Percentiles rank a stretch among this genome's conserved stretches.
Conservation (phyloP, 2,797 vertebrate genomes). For the Chiroxiphia lanceolata region DNA sequence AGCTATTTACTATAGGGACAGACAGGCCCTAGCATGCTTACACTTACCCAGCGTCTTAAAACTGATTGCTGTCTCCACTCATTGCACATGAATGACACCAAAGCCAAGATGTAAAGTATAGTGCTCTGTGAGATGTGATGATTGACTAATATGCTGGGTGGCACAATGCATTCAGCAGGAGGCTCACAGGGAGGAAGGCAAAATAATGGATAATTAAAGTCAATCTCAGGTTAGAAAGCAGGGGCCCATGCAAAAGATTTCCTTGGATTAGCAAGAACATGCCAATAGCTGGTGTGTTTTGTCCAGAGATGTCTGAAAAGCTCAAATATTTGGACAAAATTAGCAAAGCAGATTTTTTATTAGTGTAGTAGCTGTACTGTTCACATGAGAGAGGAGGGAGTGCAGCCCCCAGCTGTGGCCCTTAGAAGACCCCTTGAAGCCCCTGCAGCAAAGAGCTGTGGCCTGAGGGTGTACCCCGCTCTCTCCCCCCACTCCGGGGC, state of each 20-base stretch:
- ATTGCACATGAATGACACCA: not conserved
- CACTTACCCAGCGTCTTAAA: not conserved
- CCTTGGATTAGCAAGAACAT: not conserved
- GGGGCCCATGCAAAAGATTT: not conserved
- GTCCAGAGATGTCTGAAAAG: not conserved
- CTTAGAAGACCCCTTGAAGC: not conserved
- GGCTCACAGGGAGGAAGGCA: not conserved
- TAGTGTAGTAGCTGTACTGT: rapidly evolving
- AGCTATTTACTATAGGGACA: not conserved
- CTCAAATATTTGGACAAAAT: not conserved
- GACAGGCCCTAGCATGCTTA: constrained; percentile 16
- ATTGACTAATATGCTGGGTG: constrained; percentile 35
- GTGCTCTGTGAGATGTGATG: not conserved
- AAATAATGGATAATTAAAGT: constrained; percentile 45
- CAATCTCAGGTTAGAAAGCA: constrained; percentile 43
- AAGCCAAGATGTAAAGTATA: not conserved
- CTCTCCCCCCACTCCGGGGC: not conserved
- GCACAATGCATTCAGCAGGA: not conserved
- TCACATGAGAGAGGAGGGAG: not conserved
- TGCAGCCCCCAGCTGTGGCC: too few relatives aligned
- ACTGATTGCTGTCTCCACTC: not conserved
- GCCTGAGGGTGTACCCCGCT: not conserved
- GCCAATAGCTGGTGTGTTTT: not conserved
- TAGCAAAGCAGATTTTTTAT: not conserved
- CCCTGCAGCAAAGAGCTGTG: rapidly evolving